A percentile compares a stretch with the other conserved stretches of the same genome.
These are phyloP conservation scores for Cichladusa arquata DNA, from an alignment of 2,113 vertebrate species.

Conservation along the genomic window DNA sequence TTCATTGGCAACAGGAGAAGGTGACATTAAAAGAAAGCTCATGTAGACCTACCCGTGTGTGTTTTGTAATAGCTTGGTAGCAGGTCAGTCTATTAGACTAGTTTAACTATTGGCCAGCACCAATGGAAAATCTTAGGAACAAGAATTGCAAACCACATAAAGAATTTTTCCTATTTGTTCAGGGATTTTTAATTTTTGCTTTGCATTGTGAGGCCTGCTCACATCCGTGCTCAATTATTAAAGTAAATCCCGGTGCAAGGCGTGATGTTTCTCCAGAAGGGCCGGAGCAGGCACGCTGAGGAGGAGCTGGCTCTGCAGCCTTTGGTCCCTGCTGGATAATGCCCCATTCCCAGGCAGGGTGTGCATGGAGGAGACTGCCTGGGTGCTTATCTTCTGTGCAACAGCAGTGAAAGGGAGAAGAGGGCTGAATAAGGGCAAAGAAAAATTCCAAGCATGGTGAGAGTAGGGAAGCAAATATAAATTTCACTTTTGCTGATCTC, in stretches of 20 bases:
- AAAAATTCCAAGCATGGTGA: not conserved
- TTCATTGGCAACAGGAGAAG: not conserved
- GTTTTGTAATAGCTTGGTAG: conserved; percentile 9
- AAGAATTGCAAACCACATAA: conserved; percentile 28
- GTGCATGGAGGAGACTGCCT: not conserved
- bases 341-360: accelerated
- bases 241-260: not conserved
- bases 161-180: conserved; percentile 53
- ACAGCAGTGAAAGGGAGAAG: not conserved
- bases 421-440: not conserved
- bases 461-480: not conserved
- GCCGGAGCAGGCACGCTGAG: accelerated
- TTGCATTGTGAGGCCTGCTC: not conserved
- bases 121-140: conserved; percentile 51
- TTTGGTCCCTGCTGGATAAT: not conserved
- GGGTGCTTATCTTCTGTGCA: not conserved
- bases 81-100: not conserved
- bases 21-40: not conserved
- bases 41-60: not conserved
- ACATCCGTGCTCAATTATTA: not conserved
- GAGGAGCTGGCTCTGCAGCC: not conserved
- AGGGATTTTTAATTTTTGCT: conserved; percentile 43
- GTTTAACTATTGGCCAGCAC: conserved; percentile 21
- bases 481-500: not conserved
- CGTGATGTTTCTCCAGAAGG: accelerated